Evolutionary conservation across 2,888 invertebrate genomes (phyloP).

Genomic region (Nycteola revayana): DNA sequence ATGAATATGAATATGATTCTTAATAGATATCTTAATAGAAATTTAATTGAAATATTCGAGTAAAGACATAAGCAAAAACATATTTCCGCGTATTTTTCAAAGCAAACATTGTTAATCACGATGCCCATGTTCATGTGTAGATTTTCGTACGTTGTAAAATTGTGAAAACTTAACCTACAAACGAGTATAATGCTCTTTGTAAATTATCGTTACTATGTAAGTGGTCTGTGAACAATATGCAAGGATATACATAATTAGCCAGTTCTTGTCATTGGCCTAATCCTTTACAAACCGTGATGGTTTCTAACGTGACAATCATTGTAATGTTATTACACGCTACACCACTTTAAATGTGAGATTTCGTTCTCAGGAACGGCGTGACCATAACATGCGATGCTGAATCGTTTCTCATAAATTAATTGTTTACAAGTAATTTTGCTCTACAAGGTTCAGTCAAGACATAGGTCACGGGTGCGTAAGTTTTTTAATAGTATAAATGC

Average conservation of each 20-base stretch:
- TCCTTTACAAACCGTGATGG: neutral
- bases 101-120: too few species aligned
- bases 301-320: slow-evolving; percentile 8
- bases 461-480: slow-evolving; percentile 59
- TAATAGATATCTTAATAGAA: too few species aligned
- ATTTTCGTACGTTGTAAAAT: too few species aligned
- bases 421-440: slow-evolving; percentile 41
- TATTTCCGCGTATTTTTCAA: too few species aligned
- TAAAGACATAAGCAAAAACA: too few species aligned
- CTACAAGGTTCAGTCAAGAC: slow-evolving; percentile 43
- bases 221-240: too few species aligned
- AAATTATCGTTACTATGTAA: too few species aligned
- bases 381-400: slow-evolving; percentile 12
- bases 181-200: too few species aligned
- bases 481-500: slow-evolving; percentile 43
- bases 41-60: too few species aligned
- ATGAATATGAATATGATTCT: too few species aligned
- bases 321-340: slow-evolving; percentile 15
- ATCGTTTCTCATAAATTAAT: slow-evolving; percentile 38
- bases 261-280: neutral
- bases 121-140: too few species aligned
- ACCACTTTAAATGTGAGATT: neutral
- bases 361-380: slow-evolving; percentile 16
- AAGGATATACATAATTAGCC: neutral
- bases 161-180: too few species aligned